A percentile compares a stretch with the other conserved stretches of the same genome.
Evolutionary conservation across 2,113 vertebrate genomes (phyloP).

Genomic region (Erpornis zantholeuca): DNA sequence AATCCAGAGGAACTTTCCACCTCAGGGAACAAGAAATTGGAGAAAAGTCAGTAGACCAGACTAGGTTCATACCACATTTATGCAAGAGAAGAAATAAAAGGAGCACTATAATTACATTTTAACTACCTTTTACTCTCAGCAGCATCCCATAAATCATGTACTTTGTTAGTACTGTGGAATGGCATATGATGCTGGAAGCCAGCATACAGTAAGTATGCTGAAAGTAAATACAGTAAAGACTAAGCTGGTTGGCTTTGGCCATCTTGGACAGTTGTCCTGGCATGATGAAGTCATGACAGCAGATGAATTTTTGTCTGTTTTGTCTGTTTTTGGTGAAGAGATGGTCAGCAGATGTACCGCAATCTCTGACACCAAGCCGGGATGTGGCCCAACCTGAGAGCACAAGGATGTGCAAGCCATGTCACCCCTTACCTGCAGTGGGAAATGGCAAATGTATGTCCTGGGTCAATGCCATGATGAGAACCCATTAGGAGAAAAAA

Average conservation of each 20-base stretch:
- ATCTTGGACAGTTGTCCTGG: background rate
- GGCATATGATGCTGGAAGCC: background rate
- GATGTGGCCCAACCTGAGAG: background rate
- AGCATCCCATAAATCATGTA: background rate
- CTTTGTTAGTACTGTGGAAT: background rate
- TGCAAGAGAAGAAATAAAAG: conserved; percentile 3
- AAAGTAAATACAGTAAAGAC: background rate
- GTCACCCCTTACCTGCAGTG: background rate
- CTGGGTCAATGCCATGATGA: background rate
- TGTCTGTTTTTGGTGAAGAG: background rate
- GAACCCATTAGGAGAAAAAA: background rate
- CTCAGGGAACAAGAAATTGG: background rate
- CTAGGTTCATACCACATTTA: background rate
- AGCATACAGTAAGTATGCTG: background rate
- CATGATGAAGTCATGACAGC: background rate
- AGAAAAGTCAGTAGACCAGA: background rate
- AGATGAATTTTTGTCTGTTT: background rate
- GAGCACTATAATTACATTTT: background rate
- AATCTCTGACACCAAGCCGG: fast-evolving
- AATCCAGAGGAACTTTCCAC: background rate
- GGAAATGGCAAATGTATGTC: background rate
- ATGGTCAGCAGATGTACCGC: background rate
- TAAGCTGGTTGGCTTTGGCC: background rate
- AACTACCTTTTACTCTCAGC: background rate
- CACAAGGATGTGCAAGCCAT: background rate